Base-by-base conservation (phyloP, 2,888 invertebrate genomes). In the Rhamnusium bicolor region DNA sequence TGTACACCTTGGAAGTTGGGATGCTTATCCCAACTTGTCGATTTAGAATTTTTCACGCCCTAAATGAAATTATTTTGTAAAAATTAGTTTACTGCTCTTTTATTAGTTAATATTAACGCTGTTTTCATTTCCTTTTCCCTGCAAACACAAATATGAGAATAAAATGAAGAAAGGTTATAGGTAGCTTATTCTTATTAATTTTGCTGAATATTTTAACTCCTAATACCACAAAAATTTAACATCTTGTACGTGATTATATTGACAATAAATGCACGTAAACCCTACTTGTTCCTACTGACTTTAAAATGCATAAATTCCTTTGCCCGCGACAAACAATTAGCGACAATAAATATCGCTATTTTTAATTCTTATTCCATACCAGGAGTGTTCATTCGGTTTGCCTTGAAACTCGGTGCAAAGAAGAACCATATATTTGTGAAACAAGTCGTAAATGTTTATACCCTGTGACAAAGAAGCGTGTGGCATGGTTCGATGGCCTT, bases 401-500 rank as follows among this genome's bases (percentile, higher is more conserved):
- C 58, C 58, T 58, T 58, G 58, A 32, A 58, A 58, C 10, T 1
- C 16, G 8, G 8, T 16, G 16, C 58, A 29, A 58, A 56, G 56
- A 29, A 56, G 54, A 27, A 56, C n/a, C 24, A 56, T n/a, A 14
- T 54, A 27, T 56, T 16, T 56, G 40, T 27, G 6, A 56, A 14
- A 27, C 54, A 27, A 56, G 14, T 6, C 12, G 27, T n/a, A 10
- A n/a, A 24, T 54, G 54, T 27, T 56, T 56, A 27, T 24, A 14
- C 24, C 60, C 19, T 40, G 60, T 21, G 60, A 61, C 60, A 61
- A 40, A 61, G 40, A 14, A 54, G 62, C 62, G 40, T 47, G 61
- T 27, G 47, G 61, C 61, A 7, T 47, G 49, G 62, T 62, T 62
- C 62, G 62, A 62, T 47, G 62, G 47, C 62, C 62, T 46, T 21